Conservation (phyloP, 2,888 invertebrate species). For the Xestia xanthographa region DNA sequence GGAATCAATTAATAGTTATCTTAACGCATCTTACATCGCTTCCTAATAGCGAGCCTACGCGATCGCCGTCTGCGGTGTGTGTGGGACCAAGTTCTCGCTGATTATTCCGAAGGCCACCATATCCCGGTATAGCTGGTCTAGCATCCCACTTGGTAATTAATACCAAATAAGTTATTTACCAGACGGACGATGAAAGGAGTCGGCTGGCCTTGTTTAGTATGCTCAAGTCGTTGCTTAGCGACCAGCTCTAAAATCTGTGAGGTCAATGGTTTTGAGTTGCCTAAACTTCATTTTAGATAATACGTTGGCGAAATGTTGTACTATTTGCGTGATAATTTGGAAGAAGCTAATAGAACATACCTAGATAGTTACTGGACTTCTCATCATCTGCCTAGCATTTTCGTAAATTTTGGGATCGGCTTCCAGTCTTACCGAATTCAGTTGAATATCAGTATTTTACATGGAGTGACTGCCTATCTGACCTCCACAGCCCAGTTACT, state of each 20-base stretch:
- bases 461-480: not conserved
- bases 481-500: not conserved
- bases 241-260: conserved; percentile 45
- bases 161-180: conserved; percentile 72
- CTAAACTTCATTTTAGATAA: conserved; percentile 13
- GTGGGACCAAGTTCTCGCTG: conserved; percentile 77
- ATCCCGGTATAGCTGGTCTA: conserved; percentile 74
- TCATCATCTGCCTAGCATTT: not conserved
- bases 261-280: conserved; percentile 46
- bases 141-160: conserved; percentile 83
- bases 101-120: conserved; percentile 74
- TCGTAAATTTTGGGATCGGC: not conserved
- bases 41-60: conserved; percentile 72
- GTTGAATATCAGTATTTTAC: not conserved
- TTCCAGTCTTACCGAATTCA: not conserved
- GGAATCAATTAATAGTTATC: conserved; percentile 39
- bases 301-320: not conserved
- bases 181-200: conserved; percentile 59
- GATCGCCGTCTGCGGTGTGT: conserved; percentile 71
- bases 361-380: not conserved
- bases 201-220: conserved; percentile 50
- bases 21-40: conserved; percentile 42
- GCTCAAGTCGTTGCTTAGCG: conserved; percentile 33
- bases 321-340: conserved; percentile 3
- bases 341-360: not conserved